These are phyloP conservation scores for Cichlasoma orientale DNA, from an alignment of 2,797 vertebrate genomes.

Conservation along the genomic window DNA sequence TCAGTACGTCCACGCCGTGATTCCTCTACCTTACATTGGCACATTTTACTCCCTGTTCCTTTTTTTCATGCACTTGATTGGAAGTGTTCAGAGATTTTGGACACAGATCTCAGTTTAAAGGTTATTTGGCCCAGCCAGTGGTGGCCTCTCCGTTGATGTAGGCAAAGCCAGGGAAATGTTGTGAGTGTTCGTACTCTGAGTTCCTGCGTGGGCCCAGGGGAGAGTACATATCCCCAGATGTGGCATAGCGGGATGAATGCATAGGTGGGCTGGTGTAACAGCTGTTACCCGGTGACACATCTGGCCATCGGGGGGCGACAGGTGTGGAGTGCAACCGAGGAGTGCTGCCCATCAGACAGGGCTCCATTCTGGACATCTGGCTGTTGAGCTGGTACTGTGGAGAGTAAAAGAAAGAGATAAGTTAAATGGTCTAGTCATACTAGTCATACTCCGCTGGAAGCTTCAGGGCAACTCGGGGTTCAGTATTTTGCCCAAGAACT, in stretches of 20 bases:
- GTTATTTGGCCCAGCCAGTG: slow-evolving; percentile 96
- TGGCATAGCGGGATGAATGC: slow-evolving; percentile 92
- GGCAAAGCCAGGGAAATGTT: slow-evolving; percentile 99
- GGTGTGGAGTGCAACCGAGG: slow-evolving; percentile 92
- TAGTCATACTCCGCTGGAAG: not conserved
- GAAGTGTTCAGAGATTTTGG: slow-evolving; percentile 47
- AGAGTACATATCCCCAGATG: slow-evolving; percentile 93
- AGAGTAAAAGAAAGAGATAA: slow-evolving; percentile 9
- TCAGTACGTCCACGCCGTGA: slow-evolving; percentile 32
- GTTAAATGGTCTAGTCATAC: not conserved
- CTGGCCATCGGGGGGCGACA: slow-evolving; percentile 94
- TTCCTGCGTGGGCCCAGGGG: slow-evolving; percentile 91
- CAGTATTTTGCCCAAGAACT: not conserved
- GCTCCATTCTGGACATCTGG: slow-evolving; percentile 95
- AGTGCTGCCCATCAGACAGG: slow-evolving; percentile 93
- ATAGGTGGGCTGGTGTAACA: slow-evolving; percentile 94
- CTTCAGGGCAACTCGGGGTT: not conserved
- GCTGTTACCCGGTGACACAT: slow-evolving; percentile 90
- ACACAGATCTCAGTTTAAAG: slow-evolving; percentile 15
- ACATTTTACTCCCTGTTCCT: slow-evolving; percentile 26
- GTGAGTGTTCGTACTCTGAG: slow-evolving; percentile 98
- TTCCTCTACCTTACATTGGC: slow-evolving; percentile 36
- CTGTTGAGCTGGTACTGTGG: slow-evolving; percentile 94
- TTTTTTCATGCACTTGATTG: slow-evolving; percentile 37
- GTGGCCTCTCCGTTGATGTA: slow-evolving; percentile 98